phyloP scores from a whole-genome alignment of 2,888 invertebrate genomes.

The Oxyteleia sp. region DNA sequence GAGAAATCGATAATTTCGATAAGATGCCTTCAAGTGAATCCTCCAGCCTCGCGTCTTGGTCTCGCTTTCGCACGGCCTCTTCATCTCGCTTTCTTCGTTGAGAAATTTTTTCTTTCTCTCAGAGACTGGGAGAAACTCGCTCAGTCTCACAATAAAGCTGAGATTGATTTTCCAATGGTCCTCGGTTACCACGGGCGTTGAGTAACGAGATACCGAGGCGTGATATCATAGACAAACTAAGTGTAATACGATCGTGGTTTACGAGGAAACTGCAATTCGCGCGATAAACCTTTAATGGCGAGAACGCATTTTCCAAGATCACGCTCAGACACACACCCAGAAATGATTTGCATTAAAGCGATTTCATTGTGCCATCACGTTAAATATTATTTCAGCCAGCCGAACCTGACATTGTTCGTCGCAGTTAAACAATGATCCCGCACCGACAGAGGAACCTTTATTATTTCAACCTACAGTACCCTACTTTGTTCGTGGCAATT shows the following conservation, averaged over 20 bases:
- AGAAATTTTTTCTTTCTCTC: too few species aligned
- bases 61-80: conserved; percentile 33
- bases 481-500: too few species aligned
- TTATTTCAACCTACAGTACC: too few species aligned
- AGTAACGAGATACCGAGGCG: too few species aligned
- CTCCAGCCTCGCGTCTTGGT: conserved; percentile 30
- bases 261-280: conserved; percentile 48
- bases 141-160: too few species aligned
- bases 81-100: too few species aligned
- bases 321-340: background rate
- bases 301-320: conserved; percentile 32
- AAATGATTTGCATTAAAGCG: conserved; percentile 12
- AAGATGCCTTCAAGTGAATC: conserved; percentile 46
- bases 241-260: conserved; percentile 55
- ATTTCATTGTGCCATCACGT: conserved; percentile 15
- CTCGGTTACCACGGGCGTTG: too few species aligned
- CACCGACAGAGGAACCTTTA: too few species aligned
- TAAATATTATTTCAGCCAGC: conserved; percentile 16
- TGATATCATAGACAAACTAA: conserved; percentile 62
- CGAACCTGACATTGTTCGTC: too few species aligned
- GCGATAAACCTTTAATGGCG: conserved; percentile 40
- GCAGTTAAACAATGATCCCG: too few species aligned
- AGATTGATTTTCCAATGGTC: too few species aligned
- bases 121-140: too few species aligned
- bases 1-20: conserved; percentile 61